Evolutionary conservation across 2,113 vertebrate species (phyloP), one percentile per base, ranked within the genome.

Genomic region (Apteryx mantelli): DNA sequence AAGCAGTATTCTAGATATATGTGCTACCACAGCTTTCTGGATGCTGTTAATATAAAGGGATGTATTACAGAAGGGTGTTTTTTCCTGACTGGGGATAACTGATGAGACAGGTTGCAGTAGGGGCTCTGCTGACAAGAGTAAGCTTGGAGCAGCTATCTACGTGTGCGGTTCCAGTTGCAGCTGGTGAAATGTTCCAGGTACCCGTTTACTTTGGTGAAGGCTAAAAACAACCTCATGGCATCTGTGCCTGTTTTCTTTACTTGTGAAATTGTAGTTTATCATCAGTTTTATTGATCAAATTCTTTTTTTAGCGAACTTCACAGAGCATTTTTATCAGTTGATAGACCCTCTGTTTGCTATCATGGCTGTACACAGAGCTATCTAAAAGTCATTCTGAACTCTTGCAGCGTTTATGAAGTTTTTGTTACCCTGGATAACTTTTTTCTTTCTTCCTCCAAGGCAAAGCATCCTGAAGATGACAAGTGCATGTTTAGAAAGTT

Each of bases 101-200:
- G 80, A 17, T 24, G 32, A 61, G 69, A 15, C 34, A 44, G 32
- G 65, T 40, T 8, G 78, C 24, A 55, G 60, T 0, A 32, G 11
- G 24, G 36, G 4, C 11, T 15, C 68, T 69, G 84, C 40, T 40
- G 22, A 38, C 36, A 38, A 38, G 64, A 40, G 75, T 56, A 46
- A 10, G 18, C 26, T 11, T 53, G 42, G 42, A 53, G 36, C 75
- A 24, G 19, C 42, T 0, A 0, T 12, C 46, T 50, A 24, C 1
- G 0, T 11, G 63, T 40, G 80, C 40, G 30, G 42, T 69, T 84
- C 42, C 36, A 28, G 30, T n/a, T 34, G 20, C 5, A 70, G 79
- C 48, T 71, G 56, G 19, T 44, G 65, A 74, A 5, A 19, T 55
- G 25, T 9, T 77, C 55, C 61, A 58, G 74, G 28, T 60, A 60